Evolutionary conservation across 2,888 invertebrate species (phyloP), one percentile per base, ranked within the genome.

Genomic region (Electrophaes corylata): DNA sequence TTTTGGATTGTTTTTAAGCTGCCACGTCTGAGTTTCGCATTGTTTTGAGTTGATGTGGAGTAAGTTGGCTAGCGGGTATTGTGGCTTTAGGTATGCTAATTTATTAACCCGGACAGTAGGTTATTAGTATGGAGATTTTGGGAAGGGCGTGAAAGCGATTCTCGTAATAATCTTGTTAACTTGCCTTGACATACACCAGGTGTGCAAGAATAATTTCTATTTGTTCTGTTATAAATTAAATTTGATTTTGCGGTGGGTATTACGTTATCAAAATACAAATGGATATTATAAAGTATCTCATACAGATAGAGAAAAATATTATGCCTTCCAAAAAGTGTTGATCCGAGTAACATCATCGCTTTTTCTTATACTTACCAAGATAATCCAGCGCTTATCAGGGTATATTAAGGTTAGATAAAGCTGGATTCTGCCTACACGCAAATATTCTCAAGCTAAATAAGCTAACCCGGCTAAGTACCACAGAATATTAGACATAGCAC

Each of bases 31-130:
- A 67, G 61, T 70, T 70, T 65, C 45, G 46, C 43, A 62, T 60
- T 62, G 61, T 63, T 64, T 62, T 61, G 62, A 68, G 62, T 69
- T 67, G 67, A 69, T 67, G 62, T 70, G 50, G 61, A 44, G 61
- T 68, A 63, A 70, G 65, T 67, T 73, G 66, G 68, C 62, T 61
- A 69, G 66, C 64, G 69, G 65, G 66, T 62, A 64, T 62, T 65
- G 65, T 62, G 55, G 58, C 56, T 71, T 69, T 69, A 62, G 62
- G 66, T 75, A 74, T 74, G 75, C 66, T 72, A 76, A 75, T 76
- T 71, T 72, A 72, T 67, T 67, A 70, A 71, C 70, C 58, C 48
- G 62, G 60, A 44, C 62, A 67, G 62, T 56, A 67, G 67, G 70
- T 67, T 69, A 73, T 74, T 72, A 71, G 67, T 69, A 70, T 75